Evolutionary conservation across 2,113 vertebrate genomes (phyloP).

Genomic region (Forbesichthys papilliferus): DNA sequence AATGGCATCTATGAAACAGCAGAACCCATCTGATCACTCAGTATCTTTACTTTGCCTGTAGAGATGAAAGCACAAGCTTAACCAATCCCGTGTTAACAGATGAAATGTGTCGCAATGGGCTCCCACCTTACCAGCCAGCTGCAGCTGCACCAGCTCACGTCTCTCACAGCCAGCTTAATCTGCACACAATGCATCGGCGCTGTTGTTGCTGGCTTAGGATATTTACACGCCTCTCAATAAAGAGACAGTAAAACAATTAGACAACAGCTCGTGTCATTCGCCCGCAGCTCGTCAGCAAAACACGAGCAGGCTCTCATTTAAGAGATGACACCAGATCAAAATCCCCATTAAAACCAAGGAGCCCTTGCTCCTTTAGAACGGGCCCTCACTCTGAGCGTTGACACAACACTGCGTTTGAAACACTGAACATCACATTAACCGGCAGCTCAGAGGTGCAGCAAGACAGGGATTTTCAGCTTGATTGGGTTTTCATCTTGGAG

Average conservation of each 20-base stretch:
- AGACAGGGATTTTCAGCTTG: conserved; percentile 86
- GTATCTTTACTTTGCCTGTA: too few relatives aligned
- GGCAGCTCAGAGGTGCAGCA: conserved; percentile 83
- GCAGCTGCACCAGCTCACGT: conserved; percentile 14
- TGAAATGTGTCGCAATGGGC: conserved; percentile 40
- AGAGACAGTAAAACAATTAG: conserved; percentile 69
- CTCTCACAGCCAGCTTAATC: too few relatives aligned
- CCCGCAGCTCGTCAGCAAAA: conserved; percentile 41
- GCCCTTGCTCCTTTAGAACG: conserved; percentile 49
- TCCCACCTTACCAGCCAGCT: conserved; percentile 40
- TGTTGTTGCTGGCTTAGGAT: conserved; percentile 65
- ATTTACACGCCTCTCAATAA: conserved; percentile 55
- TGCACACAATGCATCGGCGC: conserved; percentile 49
- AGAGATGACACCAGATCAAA: conserved; percentile 71
- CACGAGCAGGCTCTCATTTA: conserved; percentile 62
- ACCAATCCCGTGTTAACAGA: neutral
- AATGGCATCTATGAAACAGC: neutral
- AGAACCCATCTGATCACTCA: neutral
- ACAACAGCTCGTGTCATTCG: conserved; percentile 50
- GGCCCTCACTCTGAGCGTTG: conserved; percentile 63
- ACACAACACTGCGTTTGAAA: conserved; percentile 73
- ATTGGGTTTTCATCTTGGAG: conserved; percentile 87
- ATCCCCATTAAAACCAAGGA: conserved; percentile 57
- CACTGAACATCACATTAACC: conserved; percentile 79
- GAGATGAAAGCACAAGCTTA: too few relatives aligned